These are phyloP conservation scores for Heliconius sara DNA, from an alignment of 2,888 invertebrate genomes.

Conservation along the genomic window DNA sequence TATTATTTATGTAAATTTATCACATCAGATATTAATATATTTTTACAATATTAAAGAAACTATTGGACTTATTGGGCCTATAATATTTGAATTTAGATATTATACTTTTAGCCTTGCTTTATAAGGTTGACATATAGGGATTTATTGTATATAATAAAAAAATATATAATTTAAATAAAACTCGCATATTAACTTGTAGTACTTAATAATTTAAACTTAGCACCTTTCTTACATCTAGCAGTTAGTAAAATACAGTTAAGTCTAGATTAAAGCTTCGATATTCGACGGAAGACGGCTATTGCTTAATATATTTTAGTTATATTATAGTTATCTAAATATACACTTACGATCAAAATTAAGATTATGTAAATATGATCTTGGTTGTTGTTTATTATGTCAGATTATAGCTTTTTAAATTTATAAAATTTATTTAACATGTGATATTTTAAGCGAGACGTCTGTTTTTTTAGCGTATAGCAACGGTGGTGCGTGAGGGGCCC, in stretches of 20 bases:
- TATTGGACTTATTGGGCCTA: too few species aligned
- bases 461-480: conserved; percentile 60
- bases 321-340: conserved; percentile 29
- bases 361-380: conserved; percentile 1
- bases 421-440: not conserved
- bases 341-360: conserved; percentile 3
- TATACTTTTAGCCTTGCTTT: too few species aligned
- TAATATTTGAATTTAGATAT: too few species aligned
- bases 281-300: conserved; percentile 70
- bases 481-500: conserved; percentile 64
- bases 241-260: conserved; percentile 60
- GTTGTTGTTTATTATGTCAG: not conserved
- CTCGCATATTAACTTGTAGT: conserved; percentile 24
- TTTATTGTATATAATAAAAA: not conserved
- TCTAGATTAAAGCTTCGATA: conserved; percentile 77
- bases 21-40: too few species aligned
- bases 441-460: not conserved
- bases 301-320: conserved; percentile 49
- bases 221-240: conserved; percentile 51
- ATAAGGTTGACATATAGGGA: too few species aligned
- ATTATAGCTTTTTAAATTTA: not conserved
- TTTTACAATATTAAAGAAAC: not conserved
- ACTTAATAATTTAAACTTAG: conserved; percentile 48
- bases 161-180: conserved; percentile 1
- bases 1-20: too few species aligned